These are phyloP conservation scores for Andinoacara biseriatus DNA, from an alignment of 2,113 vertebrate genomes.

Conservation along the genomic window DNA sequence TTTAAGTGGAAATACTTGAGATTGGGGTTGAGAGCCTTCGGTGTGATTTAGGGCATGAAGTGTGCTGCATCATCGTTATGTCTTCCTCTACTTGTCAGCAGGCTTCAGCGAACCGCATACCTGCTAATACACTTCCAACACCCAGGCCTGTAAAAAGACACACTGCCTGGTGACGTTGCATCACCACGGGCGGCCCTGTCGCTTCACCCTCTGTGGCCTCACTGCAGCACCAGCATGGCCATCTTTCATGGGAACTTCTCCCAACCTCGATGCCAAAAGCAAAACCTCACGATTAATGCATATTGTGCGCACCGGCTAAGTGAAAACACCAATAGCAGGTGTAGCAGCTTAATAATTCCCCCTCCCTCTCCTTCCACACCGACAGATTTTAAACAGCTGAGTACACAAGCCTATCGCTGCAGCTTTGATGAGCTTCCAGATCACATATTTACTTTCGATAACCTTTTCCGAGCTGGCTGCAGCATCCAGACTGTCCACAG, in stretches of 20 bases:
- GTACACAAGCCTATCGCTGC: conserved; percentile 72
- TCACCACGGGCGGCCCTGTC: conserved; percentile 36
- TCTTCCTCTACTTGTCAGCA: conserved; percentile 66
- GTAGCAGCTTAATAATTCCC: conserved; percentile 46
- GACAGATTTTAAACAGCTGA: conserved; percentile 70
- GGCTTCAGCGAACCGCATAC: conserved; percentile 56
- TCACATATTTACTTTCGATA: conserved; percentile 78
- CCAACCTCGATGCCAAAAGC: conserved; percentile 5
- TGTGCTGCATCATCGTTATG: conserved; percentile 47
- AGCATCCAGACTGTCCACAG: conserved; percentile 42
- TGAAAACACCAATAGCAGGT: conserved; percentile 57
- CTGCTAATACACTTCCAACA: conserved; percentile 64
- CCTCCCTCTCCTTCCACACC: conserved; percentile 2
- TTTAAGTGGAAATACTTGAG: background rate
- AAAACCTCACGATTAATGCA: conserved; percentile 11
- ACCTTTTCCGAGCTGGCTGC: conserved; percentile 56
- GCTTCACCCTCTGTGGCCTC: conserved; percentile 60
- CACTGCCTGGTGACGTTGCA: conserved; percentile 48
- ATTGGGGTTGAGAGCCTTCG: conserved; percentile 13
- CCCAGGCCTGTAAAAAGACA: conserved; percentile 50
- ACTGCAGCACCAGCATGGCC: conserved; percentile 41
- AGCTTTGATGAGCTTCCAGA: conserved; percentile 61
- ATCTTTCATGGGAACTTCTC: conserved; percentile 57
- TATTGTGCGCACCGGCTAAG: conserved; percentile 1
- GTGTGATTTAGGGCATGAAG: conserved; percentile 55